Conservation (phyloP, 1,140 invertebrate genomes). For the Drosophila orosa region DNA sequence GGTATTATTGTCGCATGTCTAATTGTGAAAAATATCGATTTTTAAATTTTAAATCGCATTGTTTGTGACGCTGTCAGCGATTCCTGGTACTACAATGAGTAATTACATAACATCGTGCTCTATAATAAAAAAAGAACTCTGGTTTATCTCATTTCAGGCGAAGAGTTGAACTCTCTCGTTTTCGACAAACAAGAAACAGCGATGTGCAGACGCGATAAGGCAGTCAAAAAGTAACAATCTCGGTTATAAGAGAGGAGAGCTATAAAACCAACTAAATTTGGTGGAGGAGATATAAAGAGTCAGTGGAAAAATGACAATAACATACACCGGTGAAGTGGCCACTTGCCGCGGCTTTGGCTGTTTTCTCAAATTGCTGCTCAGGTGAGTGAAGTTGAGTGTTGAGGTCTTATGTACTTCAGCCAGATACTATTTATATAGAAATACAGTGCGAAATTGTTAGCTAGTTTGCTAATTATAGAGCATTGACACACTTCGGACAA, state of each 20-base stretch:
- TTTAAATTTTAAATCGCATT: slow-evolving; percentile 64
- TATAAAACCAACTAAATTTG: slow-evolving; percentile 29
- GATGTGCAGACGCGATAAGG: slow-evolving; percentile 32
- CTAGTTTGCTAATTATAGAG: slow-evolving; percentile 64
- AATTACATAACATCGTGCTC: slow-evolving; percentile 28
- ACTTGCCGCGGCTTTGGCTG: slow-evolving; percentile 94
- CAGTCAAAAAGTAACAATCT: slow-evolving; percentile 30
- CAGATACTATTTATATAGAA: slow-evolving; percentile 1
- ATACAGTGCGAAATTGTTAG: slow-evolving; percentile 40
- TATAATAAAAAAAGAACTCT: not conserved
- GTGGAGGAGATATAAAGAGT: slow-evolving; percentile 25
- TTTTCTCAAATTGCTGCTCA: slow-evolving; percentile 92
- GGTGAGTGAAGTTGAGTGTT: slow-evolving; percentile 85
- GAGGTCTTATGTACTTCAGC: slow-evolving; percentile 33
- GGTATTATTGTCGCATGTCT: slow-evolving; percentile 42
- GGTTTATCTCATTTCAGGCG: slow-evolving; percentile 33
- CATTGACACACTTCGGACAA: slow-evolving; percentile 52
- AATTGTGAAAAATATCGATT: slow-evolving; percentile 68
- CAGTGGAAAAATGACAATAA: slow-evolving; percentile 90
- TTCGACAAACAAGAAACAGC: slow-evolving; percentile 14
- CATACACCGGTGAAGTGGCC: slow-evolving; percentile 94
- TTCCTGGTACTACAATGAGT: slow-evolving; percentile 24
- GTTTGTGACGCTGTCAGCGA: slow-evolving; percentile 7
- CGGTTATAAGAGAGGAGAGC: slow-evolving; percentile 19
- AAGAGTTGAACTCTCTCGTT: slow-evolving; percentile 18